Percentiles rank a stretch among this genome's conserved stretches.
Conservation (phyloP, 2,797 vertebrate genomes). For the Parambassis ranga region DNA sequence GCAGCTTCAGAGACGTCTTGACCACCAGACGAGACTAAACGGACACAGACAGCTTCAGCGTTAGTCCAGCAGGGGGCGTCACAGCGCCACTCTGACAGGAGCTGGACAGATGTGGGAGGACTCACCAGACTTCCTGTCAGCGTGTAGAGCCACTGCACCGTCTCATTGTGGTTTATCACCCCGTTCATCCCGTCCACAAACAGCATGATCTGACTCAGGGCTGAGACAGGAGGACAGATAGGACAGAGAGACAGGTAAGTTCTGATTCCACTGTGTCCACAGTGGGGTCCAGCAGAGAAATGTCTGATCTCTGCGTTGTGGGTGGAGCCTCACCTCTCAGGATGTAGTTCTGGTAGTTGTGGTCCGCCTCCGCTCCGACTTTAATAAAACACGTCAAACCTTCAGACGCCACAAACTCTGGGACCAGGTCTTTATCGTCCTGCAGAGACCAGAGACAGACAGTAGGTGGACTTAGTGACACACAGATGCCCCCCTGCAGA, state of each 20-base stretch:
- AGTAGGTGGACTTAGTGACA: too few relatives aligned
- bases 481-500: too few relatives aligned
- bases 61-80: constrained; percentile 53
- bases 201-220: constrained; percentile 97
- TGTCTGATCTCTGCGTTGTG: too few relatives aligned
- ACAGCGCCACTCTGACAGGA: fast-evolving
- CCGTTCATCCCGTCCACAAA: constrained; percentile 97
- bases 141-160: constrained; percentile 93
- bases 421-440: constrained; percentile 98
- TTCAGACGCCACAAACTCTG: constrained; percentile 93
- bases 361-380: constrained; percentile 93
- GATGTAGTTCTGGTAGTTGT: constrained; percentile 99
- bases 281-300: constrained; percentile 3
- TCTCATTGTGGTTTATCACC: constrained; percentile 89
- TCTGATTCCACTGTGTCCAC: constrained; percentile 7
- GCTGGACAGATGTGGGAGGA: too few relatives aligned
- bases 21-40: constrained; percentile 92
- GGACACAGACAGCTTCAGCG: neutral
- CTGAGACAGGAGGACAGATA: constrained; percentile 70
- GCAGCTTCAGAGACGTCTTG: constrained; percentile 93
- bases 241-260: neutral
- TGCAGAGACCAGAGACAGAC: constrained; percentile 5
- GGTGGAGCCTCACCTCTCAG: constrained; percentile 83
- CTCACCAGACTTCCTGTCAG: constrained; percentile 91
- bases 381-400: constrained; percentile 92